phyloP scores from a whole-genome alignment of 2,113 vertebrate species.

The Aspiorhynchus laticeps region DNA sequence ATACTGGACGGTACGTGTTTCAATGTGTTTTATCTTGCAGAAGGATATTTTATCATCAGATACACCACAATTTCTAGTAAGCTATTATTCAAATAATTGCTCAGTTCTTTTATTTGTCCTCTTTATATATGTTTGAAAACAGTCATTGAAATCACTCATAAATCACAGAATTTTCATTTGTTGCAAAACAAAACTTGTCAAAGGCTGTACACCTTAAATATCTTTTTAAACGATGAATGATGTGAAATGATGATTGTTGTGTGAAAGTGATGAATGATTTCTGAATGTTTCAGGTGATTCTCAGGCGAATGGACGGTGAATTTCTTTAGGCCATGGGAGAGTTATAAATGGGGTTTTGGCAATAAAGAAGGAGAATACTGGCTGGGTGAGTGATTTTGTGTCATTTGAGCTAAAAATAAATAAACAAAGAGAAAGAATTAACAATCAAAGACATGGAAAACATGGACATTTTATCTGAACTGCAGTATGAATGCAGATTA shows the following conservation, averaged over 20 bases:
- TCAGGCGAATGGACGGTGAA: background rate
- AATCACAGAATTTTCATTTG: background rate
- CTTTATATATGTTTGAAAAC: too few species aligned
- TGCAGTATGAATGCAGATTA: background rate
- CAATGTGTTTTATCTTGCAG: background rate
- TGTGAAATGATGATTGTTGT: too few species aligned
- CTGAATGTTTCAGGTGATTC: background rate
- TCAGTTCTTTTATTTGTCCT: background rate
- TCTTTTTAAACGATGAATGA: background rate
- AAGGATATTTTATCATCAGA: too few species aligned
- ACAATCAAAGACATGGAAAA: too few species aligned
- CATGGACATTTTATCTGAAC: too few species aligned
- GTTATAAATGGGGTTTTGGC: background rate
- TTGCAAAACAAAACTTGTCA: background rate
- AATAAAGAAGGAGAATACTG: background rate
- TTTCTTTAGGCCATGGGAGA: background rate
- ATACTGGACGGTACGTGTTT: background rate
- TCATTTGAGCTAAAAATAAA: fast-evolving
- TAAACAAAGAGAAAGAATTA: too few species aligned
- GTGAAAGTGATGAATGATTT: background rate
- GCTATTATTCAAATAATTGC: too few species aligned
- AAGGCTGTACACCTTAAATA: background rate
- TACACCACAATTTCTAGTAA: background rate
- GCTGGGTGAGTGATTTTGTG: background rate
- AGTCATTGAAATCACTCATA: background rate